Evolutionary conservation across 2,113 vertebrate genomes (phyloP).

Genomic region (Connochaetes taurinus): DNA sequence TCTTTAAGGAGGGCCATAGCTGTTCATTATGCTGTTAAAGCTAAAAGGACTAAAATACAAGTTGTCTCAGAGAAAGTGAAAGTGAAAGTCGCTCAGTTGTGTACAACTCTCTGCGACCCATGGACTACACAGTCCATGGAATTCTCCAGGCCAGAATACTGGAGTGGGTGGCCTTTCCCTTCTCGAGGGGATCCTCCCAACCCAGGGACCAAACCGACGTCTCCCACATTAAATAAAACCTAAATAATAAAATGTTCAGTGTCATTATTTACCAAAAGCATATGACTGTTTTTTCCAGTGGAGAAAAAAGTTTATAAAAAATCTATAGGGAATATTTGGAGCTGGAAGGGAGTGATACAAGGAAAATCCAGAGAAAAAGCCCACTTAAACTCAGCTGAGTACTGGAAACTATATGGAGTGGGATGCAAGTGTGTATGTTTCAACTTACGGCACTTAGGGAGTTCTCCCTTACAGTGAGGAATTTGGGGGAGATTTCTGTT

Average conservation of each 20-base stretch:
- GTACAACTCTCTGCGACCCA: background rate
- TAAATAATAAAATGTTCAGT: background rate
- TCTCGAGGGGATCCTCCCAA: background rate
- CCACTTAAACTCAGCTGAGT: background rate
- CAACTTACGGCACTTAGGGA: background rate
- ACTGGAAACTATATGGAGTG: background rate
- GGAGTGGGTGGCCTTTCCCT: background rate
- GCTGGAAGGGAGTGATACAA: background rate
- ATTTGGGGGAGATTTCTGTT: background rate
- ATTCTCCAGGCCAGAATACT: background rate
- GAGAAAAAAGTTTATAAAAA: background rate
- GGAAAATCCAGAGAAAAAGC: background rate
- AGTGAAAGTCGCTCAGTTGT: background rate
- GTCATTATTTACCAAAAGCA: background rate
- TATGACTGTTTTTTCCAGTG: background rate
- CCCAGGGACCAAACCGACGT: background rate
- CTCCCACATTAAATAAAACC: background rate
- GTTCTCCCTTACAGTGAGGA: background rate
- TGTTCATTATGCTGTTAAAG: constrained; percentile 5
- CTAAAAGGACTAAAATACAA: background rate
- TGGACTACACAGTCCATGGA: background rate
- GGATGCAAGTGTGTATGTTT: background rate
- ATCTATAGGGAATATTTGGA: background rate
- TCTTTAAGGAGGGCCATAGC: background rate
- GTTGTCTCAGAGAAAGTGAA: constrained; percentile 24